Percentiles rank a stretch among this genome's conserved stretches.
Conservation (phyloP, 2,888 invertebrate genomes). For the Microchrysa polita region DNA sequence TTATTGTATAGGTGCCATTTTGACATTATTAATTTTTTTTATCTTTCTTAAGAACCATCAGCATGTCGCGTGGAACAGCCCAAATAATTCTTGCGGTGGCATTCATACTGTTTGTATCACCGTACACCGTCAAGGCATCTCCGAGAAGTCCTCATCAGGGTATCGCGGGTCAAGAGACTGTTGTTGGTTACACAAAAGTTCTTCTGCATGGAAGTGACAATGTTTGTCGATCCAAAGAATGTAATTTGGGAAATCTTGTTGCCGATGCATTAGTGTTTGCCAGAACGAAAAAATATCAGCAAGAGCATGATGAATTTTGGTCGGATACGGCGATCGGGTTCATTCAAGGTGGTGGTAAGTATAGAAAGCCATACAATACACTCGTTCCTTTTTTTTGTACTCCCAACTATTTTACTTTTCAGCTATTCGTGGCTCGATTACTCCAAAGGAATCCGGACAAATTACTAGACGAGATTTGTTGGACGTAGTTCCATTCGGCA, state of each 20-base stretch:
- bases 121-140: no score
- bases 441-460: constrained; percentile 65
- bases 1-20: no score
- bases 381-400: no score
- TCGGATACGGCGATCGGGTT: constrained; percentile 80
- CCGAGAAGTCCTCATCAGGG: constrained; percentile 53
- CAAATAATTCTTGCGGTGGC: no score
- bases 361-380: no score
- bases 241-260: constrained; percentile 86
- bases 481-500: constrained; percentile 80
- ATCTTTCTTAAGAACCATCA: no score
- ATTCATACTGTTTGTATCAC: no score
- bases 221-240: constrained; percentile 77
- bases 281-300: constrained; percentile 48
- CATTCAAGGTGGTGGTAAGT: constrained; percentile 75
- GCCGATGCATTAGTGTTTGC: constrained; percentile 77
- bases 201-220: constrained; percentile 71
- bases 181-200: constrained; percentile 77
- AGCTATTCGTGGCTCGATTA: constrained; percentile 76
- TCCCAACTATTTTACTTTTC: constrained; percentile 1
- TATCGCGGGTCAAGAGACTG: constrained; percentile 66
- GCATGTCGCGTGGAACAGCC: no score
- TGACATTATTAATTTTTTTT: no score
- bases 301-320: constrained; percentile 69
- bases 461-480: constrained; percentile 79